Percentiles rank a stretch among this genome's conserved stretches.
Conservation (phyloP, 92 coral and sea anemone genomes). For the Phenganax marumi region DNA sequence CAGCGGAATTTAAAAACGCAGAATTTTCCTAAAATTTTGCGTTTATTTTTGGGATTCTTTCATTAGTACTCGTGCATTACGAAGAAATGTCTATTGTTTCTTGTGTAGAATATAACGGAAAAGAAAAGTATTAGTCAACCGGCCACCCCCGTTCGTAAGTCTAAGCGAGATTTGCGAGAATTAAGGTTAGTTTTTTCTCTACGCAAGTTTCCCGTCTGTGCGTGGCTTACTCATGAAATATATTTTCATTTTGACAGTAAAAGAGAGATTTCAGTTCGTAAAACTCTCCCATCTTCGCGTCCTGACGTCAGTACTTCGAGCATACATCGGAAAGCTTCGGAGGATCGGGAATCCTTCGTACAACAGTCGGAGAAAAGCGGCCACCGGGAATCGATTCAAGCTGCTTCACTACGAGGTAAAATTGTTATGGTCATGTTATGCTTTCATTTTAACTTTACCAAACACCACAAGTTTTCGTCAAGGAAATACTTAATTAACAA, state of each 20-base stretch:
- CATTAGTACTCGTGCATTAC: too few relatives aligned
- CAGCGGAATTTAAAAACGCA: too few relatives aligned
- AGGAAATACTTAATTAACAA: too few relatives aligned
- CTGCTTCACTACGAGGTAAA: slow-evolving; percentile 46
- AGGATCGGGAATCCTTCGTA: slow-evolving; percentile 27
- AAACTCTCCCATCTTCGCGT: slow-evolving; percentile 55
- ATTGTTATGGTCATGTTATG: not conserved
- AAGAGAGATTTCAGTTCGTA: slow-evolving; percentile 62
- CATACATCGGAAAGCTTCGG: slow-evolving; percentile 32
- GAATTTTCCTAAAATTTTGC: too few relatives aligned
- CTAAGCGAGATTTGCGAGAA: slow-evolving; percentile 73
- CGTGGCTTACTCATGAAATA: not conserved
- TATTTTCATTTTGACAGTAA: slow-evolving; percentile 45
- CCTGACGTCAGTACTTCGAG: slow-evolving; percentile 52
- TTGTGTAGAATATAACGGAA: slow-evolving; percentile 46
- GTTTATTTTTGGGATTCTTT: too few relatives aligned
- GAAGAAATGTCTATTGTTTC: not conserved
- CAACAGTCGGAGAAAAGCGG: slow-evolving; percentile 61
- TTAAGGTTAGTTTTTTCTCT: slow-evolving; percentile 55
- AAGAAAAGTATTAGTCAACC: slow-evolving; percentile 60
- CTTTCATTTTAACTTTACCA: not conserved
- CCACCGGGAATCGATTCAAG: slow-evolving; percentile 43
- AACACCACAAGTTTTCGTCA: too few relatives aligned
- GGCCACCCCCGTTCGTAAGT: slow-evolving; percentile 67
- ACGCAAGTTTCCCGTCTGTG: not conserved